Conservation (phyloP, 2,797 vertebrate species). For the Onychomys leucogaster region DNA sequence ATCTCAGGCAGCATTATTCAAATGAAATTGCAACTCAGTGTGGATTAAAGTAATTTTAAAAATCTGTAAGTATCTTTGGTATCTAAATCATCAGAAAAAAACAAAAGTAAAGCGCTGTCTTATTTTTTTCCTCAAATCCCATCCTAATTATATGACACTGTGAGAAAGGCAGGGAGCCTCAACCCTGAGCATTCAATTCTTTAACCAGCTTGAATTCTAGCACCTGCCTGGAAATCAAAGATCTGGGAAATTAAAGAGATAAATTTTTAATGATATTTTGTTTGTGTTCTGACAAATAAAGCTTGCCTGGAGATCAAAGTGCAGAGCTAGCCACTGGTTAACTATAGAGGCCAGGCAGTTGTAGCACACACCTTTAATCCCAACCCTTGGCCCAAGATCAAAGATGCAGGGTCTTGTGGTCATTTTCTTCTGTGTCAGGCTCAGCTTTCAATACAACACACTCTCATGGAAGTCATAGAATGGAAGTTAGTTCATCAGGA, state of each 20-base stretch:
- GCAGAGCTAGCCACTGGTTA: no score
- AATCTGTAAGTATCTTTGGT: neutral
- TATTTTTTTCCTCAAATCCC: conserved; percentile 25
- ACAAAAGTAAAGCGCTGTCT: neutral
- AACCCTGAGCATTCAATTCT: conserved; percentile 18
- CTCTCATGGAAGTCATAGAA: neutral
- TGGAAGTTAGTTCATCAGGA: neutral
- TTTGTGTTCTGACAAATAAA: no score
- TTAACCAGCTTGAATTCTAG: conserved; percentile 15
- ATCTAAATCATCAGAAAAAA: conserved; percentile 27
- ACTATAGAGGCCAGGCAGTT: no score
- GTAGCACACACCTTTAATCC: no score
- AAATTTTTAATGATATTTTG: conserved; percentile 18
- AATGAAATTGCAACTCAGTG: conserved; percentile 31
- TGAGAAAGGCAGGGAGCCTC: neutral
- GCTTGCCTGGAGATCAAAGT: no score
- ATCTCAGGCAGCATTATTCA: conserved; percentile 25
- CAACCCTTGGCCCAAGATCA: no score
- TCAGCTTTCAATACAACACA: rapidly evolving
- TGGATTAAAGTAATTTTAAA: conserved; percentile 58
- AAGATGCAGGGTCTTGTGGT: neutral
- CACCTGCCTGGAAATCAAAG: neutral
- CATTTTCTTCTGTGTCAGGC: neutral
- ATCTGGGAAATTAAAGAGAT: conserved; percentile 52
- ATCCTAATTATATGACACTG: conserved; percentile 60